A percentile compares a stretch with the other conserved stretches of the same genome.
phyloP scores from a whole-genome alignment of 1,140 invertebrate species.

The Neoseiulus cucumeris region DNA sequence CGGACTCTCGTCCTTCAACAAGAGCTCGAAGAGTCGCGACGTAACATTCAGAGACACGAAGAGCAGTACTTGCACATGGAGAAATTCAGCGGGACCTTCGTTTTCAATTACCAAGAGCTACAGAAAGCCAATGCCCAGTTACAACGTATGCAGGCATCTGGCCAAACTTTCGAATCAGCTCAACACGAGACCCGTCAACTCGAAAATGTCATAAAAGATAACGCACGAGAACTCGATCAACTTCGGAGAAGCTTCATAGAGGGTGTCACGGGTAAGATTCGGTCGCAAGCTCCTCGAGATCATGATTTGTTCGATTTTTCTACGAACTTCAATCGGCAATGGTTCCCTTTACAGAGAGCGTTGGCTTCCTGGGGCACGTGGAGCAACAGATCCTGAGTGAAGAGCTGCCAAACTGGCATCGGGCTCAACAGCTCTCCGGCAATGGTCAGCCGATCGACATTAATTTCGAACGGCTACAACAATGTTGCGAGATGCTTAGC shows the following conservation, averaged over 20 bases:
- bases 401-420: slow-evolving; percentile 76
- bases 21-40: slow-evolving; percentile 39
- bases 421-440: slow-evolving; percentile 73
- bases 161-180: neutral
- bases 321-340: too few relatives aligned
- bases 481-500: slow-evolving; percentile 74
- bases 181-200: neutral
- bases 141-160: neutral
- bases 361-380: slow-evolving; percentile 41
- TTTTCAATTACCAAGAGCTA: slow-evolving; percentile 62
- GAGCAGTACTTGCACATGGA: slow-evolving; percentile 49
- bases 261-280: neutral
- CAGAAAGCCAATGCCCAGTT: slow-evolving; percentile 37
- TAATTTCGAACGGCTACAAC: slow-evolving; percentile 66
- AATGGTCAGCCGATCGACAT: slow-evolving; percentile 67
- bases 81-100: slow-evolving; percentile 61
- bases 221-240: neutral
- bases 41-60: slow-evolving; percentile 41
- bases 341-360: slow-evolving; percentile 33
- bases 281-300: too few relatives aligned
- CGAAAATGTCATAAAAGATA: neutral
- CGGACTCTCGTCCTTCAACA: slow-evolving; percentile 32
- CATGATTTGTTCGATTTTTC: too few relatives aligned
- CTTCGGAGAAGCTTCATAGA: neutral
- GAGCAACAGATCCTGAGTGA: slow-evolving; percentile 66